Base-by-base conservation (phyloP, 2,113 vertebrate genomes). In the Sorex araneus region DNA sequence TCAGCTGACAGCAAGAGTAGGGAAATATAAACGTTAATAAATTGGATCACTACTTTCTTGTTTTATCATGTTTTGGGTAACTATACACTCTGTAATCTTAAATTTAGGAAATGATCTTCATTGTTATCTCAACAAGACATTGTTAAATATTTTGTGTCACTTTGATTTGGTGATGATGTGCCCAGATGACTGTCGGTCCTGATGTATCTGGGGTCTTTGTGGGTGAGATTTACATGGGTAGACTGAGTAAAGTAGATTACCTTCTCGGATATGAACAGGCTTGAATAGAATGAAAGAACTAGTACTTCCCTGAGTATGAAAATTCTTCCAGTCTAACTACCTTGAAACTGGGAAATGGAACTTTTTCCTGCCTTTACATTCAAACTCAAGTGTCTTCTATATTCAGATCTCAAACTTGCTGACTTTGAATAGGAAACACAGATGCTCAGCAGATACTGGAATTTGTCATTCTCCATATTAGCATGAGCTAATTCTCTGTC, bases 101-200 rank as follows among this genome's bases (percentile, higher is more conserved):
- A 32, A 82, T 95, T 92, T 82, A 19, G 18, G 28, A 77, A 94
- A 73, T 47, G 32, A 12, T 18, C 12, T 80, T 80, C 47, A 45
- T 23, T 81, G 11, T 73, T 45, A 84, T 34, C 8, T 77, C 19
- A 13, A 67, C 32, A 40, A 79, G 40, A 82, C 13, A 10, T 3
- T 13, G 13, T 78, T 83, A 36, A 77, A 54, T 91, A 74, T 86
- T 94, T 32, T 50, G 2, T 50, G 50, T 83, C 70, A 34, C 0
- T 21, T 63, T 67, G n/a, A 73, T 6, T 30, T 71, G n/a, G 4
- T 70, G 10, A 27, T 8, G 12, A 19, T 1, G 18, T 63, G 8
- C 19, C 30, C 34, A 78, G 36, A 23, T 57, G 3, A 23, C 89
- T 69, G n/a, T 54, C 45, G 91, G 76, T n/a, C 7, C 4, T 32